Evolutionary conservation across 2,888 invertebrate genomes (phyloP), one percentile per base, ranked within the genome.

Genomic region (Pristionchus entomophagus): DNA sequence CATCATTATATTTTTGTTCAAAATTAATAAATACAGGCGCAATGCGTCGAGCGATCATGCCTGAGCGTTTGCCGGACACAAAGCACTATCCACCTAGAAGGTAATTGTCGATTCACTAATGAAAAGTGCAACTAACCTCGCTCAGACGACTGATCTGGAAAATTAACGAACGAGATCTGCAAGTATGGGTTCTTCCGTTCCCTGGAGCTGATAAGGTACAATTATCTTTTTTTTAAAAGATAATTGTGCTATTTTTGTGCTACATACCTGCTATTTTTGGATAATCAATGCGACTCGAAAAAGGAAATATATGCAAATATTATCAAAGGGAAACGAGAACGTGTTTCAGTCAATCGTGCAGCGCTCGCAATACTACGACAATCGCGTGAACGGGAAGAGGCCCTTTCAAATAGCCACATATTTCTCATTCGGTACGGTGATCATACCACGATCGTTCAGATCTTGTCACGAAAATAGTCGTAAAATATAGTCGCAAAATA

Each of bases 351-450:
- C 94, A 19, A 94, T 95, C 81, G 94, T 94, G 35, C 91, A 94
- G 62, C 92, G 98, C 78, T 96, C 97, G 0, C 97, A 98, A 94
- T 95, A 96, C 82, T 95, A 95, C 93, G 95, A 97, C 32, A 96
- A 95, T 93, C 96, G 96, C 65, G 94, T 94, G 0, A 84, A 84
- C 32, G 69, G 69, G n/a, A 65, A 12, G 69, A 45, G 53, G 45
- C 69, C 77, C 0, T 41, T 65, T 3, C 81, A 22, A 26, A 29
- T 84, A 22, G 51, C 53, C 51, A 49, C 86, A 8, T 84, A 81
- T 29, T 62, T 73, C 62, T 22, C 82, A 17, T 19, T 82, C 29
- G 19, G 82, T 82, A 2, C 26, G 65, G 14, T 19, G 14, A 6
- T 22, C n/a, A 29, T 65, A 10, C 14, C 45, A 45, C 14, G 45